Conservation (phyloP, 35 echinoderm and acorn worm species). For the Ophiothrix spiculata region DNA sequence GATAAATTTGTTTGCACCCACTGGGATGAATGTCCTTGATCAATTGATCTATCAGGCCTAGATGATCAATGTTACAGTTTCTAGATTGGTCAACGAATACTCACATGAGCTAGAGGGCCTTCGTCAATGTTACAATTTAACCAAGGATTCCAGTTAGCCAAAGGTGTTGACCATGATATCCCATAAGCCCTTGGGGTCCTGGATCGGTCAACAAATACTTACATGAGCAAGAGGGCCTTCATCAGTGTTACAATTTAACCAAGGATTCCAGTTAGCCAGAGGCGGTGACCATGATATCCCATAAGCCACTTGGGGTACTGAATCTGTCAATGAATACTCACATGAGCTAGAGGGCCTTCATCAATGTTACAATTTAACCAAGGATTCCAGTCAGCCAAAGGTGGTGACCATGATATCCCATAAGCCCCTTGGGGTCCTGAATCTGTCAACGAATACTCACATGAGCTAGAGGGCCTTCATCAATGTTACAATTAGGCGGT, state of each 20-base stretch:
- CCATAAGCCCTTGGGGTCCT: no score
- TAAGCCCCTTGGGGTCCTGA: constrained; percentile 38
- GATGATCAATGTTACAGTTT: no score
- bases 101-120: no score
- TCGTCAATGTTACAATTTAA: background rate
- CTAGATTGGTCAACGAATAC: no score
- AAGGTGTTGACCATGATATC: background rate
- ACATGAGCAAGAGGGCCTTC: no score
- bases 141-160: background rate
- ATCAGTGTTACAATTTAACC: background rate
- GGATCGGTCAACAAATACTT: no score
- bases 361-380: constrained; percentile 98
- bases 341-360: constrained; percentile 91
- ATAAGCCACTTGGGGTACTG: no score
- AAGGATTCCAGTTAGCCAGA: background rate
- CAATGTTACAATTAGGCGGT: constrained; percentile 96
- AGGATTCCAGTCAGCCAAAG: constrained; percentile 90
- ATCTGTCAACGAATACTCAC: no score
- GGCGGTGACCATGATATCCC: background rate
- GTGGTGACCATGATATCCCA: constrained; percentile 95
- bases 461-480: constrained; percentile 91
- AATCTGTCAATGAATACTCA: no score
- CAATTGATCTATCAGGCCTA: no score
- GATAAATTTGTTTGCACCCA: no score
- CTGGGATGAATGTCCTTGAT: no score